Evolutionary conservation across 2,888 invertebrate species (phyloP).

Genomic region (Leucoma salicis): DNA sequence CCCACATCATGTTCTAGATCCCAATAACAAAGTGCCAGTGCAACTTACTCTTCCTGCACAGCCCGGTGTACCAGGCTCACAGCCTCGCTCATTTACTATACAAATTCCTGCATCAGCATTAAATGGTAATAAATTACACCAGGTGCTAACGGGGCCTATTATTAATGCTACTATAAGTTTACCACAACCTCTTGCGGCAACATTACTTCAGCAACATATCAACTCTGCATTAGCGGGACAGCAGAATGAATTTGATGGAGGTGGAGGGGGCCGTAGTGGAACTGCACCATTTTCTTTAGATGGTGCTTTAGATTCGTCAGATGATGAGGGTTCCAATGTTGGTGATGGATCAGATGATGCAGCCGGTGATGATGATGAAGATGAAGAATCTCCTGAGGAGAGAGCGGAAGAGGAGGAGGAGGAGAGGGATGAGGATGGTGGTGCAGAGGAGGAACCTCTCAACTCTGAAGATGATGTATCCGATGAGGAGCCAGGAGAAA

Average conservation of each 20-base stretch:
- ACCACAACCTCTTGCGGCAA: conserved; percentile 90
- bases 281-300: conserved; percentile 79
- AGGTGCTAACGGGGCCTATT: conserved; percentile 92
- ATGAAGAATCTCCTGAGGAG: conserved; percentile 88
- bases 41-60: conserved; percentile 92
- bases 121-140: conserved; percentile 85
- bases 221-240: conserved; percentile 87
- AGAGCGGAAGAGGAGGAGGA: conserved; percentile 85
- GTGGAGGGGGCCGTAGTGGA: conserved; percentile 72
- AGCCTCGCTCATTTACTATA: conserved; percentile 91
- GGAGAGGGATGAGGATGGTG: conserved; percentile 86
- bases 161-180: conserved; percentile 95
- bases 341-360: conserved; percentile 85
- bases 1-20: conserved; percentile 69
- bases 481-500: conserved; percentile 95
- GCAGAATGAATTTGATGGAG: conserved; percentile 74
- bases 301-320: conserved; percentile 86
- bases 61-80: conserved; percentile 86
- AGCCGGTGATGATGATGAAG: conserved; percentile 87
- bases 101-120: conserved; percentile 94
- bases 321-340: conserved; percentile 87
- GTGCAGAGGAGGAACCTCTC: conserved; percentile 91
- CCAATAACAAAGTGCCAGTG: conserved; percentile 74
- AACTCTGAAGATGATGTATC: conserved; percentile 99
- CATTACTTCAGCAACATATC: conserved; percentile 93